A percentile compares a stretch with the other conserved stretches of the same genome.
phyloP scores from a whole-genome alignment of 2,797 vertebrate genomes.

The Darevskia mixta region DNA sequence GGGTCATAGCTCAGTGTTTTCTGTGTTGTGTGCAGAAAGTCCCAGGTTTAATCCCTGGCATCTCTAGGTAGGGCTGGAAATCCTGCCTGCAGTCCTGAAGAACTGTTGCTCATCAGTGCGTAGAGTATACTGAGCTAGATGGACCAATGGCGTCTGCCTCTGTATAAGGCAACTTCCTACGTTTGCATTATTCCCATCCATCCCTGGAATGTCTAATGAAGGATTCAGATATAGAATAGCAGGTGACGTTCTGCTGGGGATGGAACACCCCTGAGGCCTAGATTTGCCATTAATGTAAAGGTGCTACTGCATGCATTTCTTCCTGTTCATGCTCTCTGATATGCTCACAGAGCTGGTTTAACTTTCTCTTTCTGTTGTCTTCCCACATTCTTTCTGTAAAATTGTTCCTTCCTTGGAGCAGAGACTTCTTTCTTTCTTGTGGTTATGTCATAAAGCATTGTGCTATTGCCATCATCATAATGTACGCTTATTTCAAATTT shows the following conservation, averaged over 20 bases:
- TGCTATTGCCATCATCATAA: not conserved
- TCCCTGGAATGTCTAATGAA: not conserved
- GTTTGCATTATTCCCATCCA: not conserved
- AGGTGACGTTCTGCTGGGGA: not conserved
- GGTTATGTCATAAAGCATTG: not conserved
- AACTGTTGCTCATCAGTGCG: too few relatives aligned
- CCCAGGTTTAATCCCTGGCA: too few relatives aligned
- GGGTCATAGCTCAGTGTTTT: too few relatives aligned
- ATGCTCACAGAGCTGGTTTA: not conserved
- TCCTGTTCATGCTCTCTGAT: not conserved
- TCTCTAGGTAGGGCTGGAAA: too few relatives aligned
- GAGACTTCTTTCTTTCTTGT: not conserved
- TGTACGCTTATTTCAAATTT: not conserved
- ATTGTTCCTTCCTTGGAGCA: not conserved
- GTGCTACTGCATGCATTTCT: too few relatives aligned
- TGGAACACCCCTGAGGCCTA: not conserved
- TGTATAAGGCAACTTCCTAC: too few relatives aligned
- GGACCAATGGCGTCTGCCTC: too few relatives aligned
- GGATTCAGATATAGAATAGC: not conserved
- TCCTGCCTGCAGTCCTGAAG: too few relatives aligned
- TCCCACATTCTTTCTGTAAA: not conserved
- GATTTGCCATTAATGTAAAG: too few relatives aligned
- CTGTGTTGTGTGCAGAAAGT: too few relatives aligned
- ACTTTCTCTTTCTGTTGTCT: not conserved
- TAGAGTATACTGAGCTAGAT: too few relatives aligned